Base-by-base conservation (phyloP, 2,888 invertebrate species). In the Philonicus albiceps region DNA sequence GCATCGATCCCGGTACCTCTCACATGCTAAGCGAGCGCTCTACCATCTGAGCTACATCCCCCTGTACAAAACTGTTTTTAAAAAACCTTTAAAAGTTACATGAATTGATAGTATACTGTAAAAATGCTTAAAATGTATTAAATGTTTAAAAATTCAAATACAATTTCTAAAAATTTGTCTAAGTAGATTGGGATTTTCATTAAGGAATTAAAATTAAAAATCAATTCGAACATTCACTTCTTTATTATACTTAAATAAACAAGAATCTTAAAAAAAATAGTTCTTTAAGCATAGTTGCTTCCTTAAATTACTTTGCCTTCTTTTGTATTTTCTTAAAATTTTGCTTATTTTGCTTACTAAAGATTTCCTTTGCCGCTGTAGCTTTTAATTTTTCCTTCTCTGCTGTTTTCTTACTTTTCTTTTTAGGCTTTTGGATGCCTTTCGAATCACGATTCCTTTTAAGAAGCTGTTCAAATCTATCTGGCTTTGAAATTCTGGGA, bases 1-100 rank as follows among this genome's bases (percentile, higher is more conserved):
- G 90, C 90, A 90, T 91, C 90, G 90, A 90, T 90, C 90, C 90
- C 90, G 89, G 90, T 91, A 91, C 90, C 90, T 91, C 90, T 90
- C 90, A 90, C 90, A 90, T 90, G 91, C 90, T 90, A 90, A 91
- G 90, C 91, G 90, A 90, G 90, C 91, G 90, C 92, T 92, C 92
- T 92, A 92, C 92, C 92, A 91, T 91, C 91, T 92, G 92, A 92
- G 92, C 92, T 92, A 92, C 92, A 91, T 91, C 92, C 92, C 92
- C 74, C n/a, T n/a, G n/a, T n/a, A n/a, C n/a, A n/a, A n/a, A n/a
- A n/a, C n/a, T n/a, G n/a, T n/a, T n/a, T n/a, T n/a, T n/a, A n/a
- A n/a, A n/a, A n/a, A n/a, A n/a, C n/a, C n/a, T n/a, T n/a, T n/a
- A n/a, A n/a, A n/a, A n/a, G n/a, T n/a, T n/a, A n/a, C n/a, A n/a